These are phyloP conservation scores for Drosophila pandora DNA, from an alignment of 1,140 invertebrate genomes.

Conservation along the genomic window DNA sequence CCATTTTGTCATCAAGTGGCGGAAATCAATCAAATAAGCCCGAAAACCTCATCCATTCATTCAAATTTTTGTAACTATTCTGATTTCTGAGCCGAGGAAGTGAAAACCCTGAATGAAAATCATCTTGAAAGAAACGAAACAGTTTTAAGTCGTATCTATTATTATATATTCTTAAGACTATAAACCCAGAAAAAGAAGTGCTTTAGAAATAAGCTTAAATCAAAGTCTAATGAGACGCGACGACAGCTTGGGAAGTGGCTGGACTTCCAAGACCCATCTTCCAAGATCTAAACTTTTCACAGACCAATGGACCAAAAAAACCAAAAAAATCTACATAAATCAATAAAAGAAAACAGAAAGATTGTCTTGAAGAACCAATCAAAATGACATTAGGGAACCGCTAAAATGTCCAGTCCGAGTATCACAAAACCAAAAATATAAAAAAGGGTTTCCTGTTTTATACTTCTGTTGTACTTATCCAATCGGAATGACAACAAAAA, in stretches of 20 bases:
- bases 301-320: conserved; percentile 23
- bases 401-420: conserved; percentile 43
- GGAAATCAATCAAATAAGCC: conserved; percentile 39
- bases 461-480: conserved; percentile 16
- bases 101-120: conserved; percentile 41
- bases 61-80: background rate
- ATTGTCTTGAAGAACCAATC: conserved; percentile 50
- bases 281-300: conserved; percentile 24
- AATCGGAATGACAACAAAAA: conserved; percentile 6
- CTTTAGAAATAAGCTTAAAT: conserved; percentile 33
- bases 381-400: conserved; percentile 59
- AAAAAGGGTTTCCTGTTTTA: conserved; percentile 16
- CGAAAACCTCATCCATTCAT: conserved; percentile 1
- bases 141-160: conserved; percentile 11
- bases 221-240: conserved; percentile 42
- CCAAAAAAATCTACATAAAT: conserved; percentile 54
- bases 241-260: conserved; percentile 36
- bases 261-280: background rate
- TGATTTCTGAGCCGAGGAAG: conserved; percentile 5
- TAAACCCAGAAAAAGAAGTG: conserved; percentile 16
- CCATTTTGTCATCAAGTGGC: conserved; percentile 16
- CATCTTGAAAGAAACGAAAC: conserved; percentile 20
- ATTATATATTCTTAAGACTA: conserved; percentile 14
- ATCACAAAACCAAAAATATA: conserved; percentile 28
- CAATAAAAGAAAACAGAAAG: conserved; percentile 50